Evolutionary conservation across 2,888 invertebrate genomes (phyloP).

Genomic region (Gibbula magus): DNA sequence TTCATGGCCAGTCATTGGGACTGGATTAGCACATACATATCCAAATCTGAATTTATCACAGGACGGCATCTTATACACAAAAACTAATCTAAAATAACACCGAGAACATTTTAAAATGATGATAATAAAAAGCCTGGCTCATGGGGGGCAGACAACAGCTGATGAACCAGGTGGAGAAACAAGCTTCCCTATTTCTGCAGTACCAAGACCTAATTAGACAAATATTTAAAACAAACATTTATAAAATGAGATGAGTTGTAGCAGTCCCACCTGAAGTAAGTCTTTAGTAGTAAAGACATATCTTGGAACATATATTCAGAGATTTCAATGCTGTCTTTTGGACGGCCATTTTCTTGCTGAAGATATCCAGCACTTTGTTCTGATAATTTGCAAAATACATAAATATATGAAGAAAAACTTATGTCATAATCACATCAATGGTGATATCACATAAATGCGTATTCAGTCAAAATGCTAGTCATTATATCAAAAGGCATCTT

Average conservation of each 20-base stretch:
- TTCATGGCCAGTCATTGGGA: background rate
- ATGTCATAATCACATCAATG: too few relatives aligned
- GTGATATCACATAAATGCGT: too few relatives aligned
- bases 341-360: background rate
- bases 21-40: slow-evolving; percentile 13
- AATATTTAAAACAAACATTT: background rate
- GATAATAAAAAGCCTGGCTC: slow-evolving; percentile 24
- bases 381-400: background rate
- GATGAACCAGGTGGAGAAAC: slow-evolving; percentile 9
- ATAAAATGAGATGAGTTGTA: background rate
- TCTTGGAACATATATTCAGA: too few relatives aligned
- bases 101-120: slow-evolving; percentile 18
- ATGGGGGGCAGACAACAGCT: slow-evolving; percentile 15
- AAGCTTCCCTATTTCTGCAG: too few relatives aligned
- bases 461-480: too few relatives aligned
- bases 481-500: too few relatives aligned
- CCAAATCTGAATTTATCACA: slow-evolving; percentile 24
- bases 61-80: slow-evolving; percentile 28
- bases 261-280: background rate
- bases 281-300: background rate
- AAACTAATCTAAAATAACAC: slow-evolving; percentile 20
- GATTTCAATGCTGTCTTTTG: too few relatives aligned
- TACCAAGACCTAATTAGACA: too few relatives aligned
- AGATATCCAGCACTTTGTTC: background rate
- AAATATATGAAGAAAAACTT: too few relatives aligned